Base-by-base conservation (phyloP, 2,888 invertebrate genomes). In the Thera obeliscata region DNA sequence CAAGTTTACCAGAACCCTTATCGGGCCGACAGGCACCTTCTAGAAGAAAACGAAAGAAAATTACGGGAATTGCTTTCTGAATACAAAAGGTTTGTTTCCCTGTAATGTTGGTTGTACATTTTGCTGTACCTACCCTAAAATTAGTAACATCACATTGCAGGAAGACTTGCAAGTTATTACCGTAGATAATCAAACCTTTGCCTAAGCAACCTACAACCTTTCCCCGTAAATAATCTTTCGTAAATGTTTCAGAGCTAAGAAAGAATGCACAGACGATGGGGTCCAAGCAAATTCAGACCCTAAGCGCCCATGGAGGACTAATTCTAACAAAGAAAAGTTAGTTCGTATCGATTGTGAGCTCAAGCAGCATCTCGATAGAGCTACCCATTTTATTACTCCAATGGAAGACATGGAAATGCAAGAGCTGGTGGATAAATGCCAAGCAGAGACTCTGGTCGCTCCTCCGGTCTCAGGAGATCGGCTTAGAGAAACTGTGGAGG, bases 281-380 rank as follows among this genome's bases (percentile, higher is more conserved):
- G 54, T 75, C 2, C 35, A 78, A 6, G 70, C 71, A 1, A 75
- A 67, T 2, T 58, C 78, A 3, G 92, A 93, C 69, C 86, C 87
- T 0, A 91, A 89, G 64, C 80, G 88, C 50, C 91, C 91, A 0
- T 92, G 93, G 93, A 86, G 92, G 4, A 91, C 87, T 2, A 80
- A 93, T 70, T 84, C 90, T 0, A 86, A 76, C 64, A 90, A 86
- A 72, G 93, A 93, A 69, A 89, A 84, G 67, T 79, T 93, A 2
- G 71, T 89, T 2, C 87, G 90, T 7, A 87, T 93, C 36, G 87
- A 93, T 43, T 82, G 78, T 57, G 89, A 91, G 64, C 73, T 93
- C 1, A 89, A 87, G 72, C 80, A 86, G n/a, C 90, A 92, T 62
- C 68, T 80, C 2, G 90, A 91, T 57, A 85, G 81, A 48, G 82